Percentiles rank a stretch among this genome's conserved stretches.
phyloP scores from a whole-genome alignment of 2,888 invertebrate genomes.

The Lithosia quadra region DNA sequence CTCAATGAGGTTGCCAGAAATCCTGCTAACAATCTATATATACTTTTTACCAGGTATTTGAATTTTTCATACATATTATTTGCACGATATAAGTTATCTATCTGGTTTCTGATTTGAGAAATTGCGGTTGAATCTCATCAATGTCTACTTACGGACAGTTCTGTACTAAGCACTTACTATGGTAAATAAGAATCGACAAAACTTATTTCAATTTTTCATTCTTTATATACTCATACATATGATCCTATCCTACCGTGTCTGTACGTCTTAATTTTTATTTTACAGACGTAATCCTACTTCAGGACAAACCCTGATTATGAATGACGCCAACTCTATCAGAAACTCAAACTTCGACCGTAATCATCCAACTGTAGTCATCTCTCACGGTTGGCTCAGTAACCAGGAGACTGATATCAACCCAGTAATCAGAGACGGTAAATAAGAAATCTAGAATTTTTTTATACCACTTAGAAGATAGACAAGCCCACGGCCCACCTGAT shows the following conservation, averaged over 20 bases:
- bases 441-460: background rate
- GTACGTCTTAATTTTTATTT: slow-evolving; percentile 17
- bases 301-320: slow-evolving; percentile 58
- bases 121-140: too few species aligned
- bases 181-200: too few species aligned
- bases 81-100: background rate
- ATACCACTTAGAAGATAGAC: too few species aligned
- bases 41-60: slow-evolving; percentile 61
- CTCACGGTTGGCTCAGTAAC: slow-evolving; percentile 65
- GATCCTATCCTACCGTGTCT: background rate
- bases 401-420: slow-evolving; percentile 62
- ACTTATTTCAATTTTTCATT: too few species aligned
- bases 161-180: too few species aligned
- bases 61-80: background rate
- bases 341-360: slow-evolving; percentile 64
- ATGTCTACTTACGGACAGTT: too few species aligned
- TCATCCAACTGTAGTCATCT: slow-evolving; percentile 54
- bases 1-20: slow-evolving; percentile 59
- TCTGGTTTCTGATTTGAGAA: too few species aligned
- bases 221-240: background rate
- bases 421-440: slow-evolving; percentile 63
- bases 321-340: slow-evolving; percentile 60
- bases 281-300: slow-evolving; percentile 61
- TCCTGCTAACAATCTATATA: slow-evolving; percentile 61
- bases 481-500: too few species aligned